Evolutionary conservation across 2,113 vertebrate species (phyloP).

Genomic region (Euleptes europaea): DNA sequence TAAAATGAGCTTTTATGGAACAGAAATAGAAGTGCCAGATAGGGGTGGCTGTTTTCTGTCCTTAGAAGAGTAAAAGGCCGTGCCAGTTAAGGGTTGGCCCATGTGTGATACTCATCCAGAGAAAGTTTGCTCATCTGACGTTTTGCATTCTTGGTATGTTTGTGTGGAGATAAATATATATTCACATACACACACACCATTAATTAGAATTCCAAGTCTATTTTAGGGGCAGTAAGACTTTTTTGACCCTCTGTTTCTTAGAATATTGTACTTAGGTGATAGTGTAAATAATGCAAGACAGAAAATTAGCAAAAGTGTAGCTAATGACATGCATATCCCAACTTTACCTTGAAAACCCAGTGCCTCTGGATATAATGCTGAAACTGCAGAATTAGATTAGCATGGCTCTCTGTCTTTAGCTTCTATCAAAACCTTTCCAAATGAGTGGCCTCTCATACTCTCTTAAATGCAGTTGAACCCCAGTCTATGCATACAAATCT

Average conservation of each 20-base stretch:
- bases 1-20: constrained; percentile 77
- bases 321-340: constrained; percentile 35
- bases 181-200: constrained; percentile 34
- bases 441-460: constrained; percentile 24
- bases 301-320: constrained; percentile 21
- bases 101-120: constrained; percentile 73
- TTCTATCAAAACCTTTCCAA: constrained; percentile 25
- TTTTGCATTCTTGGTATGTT: constrained; percentile 56
- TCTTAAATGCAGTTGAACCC: neutral
- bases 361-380: constrained; percentile 60
- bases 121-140: constrained; percentile 64
- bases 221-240: constrained; percentile 47
- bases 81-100: constrained; percentile 76
- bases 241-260: constrained; percentile 39
- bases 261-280: constrained; percentile 63
- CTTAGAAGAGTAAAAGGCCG: constrained; percentile 71
- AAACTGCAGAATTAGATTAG: constrained; percentile 35
- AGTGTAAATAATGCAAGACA: constrained; percentile 65
- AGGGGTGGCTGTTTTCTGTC: constrained; percentile 60
- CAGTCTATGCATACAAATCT: neutral
- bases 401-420: constrained; percentile 24
- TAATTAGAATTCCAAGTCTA: constrained; percentile 66
- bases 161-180: neutral
- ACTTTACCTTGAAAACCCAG: constrained; percentile 59
- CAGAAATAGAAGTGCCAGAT: constrained; percentile 84